Base-by-base conservation (phyloP, 2,113 vertebrate genomes). In the Rhinolophus ferrumequinum region DNA sequence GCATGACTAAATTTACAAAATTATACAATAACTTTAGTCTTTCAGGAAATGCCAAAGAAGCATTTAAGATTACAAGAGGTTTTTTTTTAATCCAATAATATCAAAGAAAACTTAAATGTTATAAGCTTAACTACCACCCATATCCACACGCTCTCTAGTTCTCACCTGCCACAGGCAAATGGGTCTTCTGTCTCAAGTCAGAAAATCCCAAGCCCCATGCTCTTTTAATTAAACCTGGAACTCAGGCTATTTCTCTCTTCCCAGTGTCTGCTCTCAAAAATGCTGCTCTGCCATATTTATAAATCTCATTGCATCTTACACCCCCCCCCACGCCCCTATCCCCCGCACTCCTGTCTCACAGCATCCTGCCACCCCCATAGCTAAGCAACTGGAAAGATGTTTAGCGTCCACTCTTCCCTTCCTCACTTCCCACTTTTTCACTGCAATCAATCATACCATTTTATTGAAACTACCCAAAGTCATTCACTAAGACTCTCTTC, bases 241-340 rank as follows among this genome's bases (percentile, higher is more conserved):
- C 60, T 86, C 66, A 67, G 8, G 22, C 10, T 8, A 54, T 75
- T 64, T 77, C 15, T 76, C 85, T 41, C 62, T 60, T 90, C 22
- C 64, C 73, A 67, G 80, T 75, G 73, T 90, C 50, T 81, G 75
- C 50, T 72, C 67, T 94, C 41, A 73, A 93, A 75, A 38, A 73
- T 66, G 58, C 58, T 69, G 38, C 13, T 90, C 92, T 41, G 15
- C 38, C 47, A 54, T 84, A 70, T 30, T 67, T 58, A 66, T 54
- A 81, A 77, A 67, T 82, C 60, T 83, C 28, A 28, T 21, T 88
- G 52, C 22, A 83, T 30, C 38, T 81, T 38, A 73, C n/a, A 91
- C 14, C 33, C 33, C 56, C 56, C 12, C 56, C 50, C 73, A 90
- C 41, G 5, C 41, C 41, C 41, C 4, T 44, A 44, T 44, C 41